Evolutionary conservation across 2,113 vertebrate genomes (phyloP).

Genomic region (Oncorhynchus nerka): DNA sequence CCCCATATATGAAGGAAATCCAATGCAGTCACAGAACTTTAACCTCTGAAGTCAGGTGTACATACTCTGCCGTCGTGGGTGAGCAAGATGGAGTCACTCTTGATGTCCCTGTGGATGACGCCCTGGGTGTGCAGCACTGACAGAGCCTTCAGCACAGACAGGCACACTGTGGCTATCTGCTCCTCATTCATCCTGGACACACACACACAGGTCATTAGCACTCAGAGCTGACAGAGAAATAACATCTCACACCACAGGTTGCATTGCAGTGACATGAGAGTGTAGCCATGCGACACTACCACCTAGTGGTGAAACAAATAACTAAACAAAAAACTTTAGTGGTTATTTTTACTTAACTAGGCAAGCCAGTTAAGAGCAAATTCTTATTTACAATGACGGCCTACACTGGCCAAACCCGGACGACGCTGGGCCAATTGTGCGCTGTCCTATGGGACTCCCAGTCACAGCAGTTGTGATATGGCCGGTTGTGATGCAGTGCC

Average conservation of each 20-base stretch:
- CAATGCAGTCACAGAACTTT: too few species aligned
- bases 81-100: constrained; percentile 97
- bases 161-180: constrained; percentile 91
- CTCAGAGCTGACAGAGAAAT: not conserved
- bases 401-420: too few species aligned
- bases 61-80: constrained; percentile 87
- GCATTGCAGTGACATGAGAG: not conserved
- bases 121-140: constrained; percentile 91
- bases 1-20: too few species aligned
- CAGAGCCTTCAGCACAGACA: constrained; percentile 87
- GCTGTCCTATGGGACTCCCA: too few species aligned
- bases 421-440: too few species aligned
- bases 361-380: too few species aligned
- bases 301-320: constrained; percentile 49
- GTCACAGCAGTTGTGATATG: too few species aligned
- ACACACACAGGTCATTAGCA: not conserved
- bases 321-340: not conserved
- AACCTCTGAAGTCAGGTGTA: not conserved
- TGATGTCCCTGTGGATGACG: constrained; percentile 95
- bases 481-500: too few species aligned
- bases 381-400: too few species aligned
- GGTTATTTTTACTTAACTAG: too few species aligned
- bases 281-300: constrained; percentile 34
- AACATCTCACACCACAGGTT: not conserved
- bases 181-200: constrained; percentile 90